phyloP scores from a whole-genome alignment of 2,888 invertebrate species.

The Kryphioiulus occultus region DNA sequence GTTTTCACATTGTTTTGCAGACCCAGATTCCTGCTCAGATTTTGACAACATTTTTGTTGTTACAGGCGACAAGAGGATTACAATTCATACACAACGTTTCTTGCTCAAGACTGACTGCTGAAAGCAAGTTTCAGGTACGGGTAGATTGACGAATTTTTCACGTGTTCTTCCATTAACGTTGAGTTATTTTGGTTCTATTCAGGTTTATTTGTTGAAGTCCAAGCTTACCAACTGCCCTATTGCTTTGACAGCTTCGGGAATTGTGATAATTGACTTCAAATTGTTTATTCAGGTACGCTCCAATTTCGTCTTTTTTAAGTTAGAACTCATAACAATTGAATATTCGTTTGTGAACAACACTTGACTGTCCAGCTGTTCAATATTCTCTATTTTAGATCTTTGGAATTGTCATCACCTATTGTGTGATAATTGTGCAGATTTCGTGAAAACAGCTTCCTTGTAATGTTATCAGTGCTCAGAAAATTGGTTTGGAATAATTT shows the following conservation, averaged over 20 bases:
- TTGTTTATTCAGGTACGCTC: background rate
- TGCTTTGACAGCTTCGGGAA: background rate
- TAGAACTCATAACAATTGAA: no score
- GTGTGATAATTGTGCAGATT: background rate
- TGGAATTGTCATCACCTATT: background rate
- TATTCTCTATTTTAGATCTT: background rate
- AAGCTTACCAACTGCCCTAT: background rate
- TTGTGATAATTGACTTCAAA: background rate
- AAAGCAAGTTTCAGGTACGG: background rate
- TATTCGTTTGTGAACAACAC: no score
- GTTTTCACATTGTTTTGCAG: background rate
- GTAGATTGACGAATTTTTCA: background rate
- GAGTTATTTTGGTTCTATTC: background rate
- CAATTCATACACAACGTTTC: background rate
- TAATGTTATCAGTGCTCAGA: no score
- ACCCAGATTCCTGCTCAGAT: background rate
- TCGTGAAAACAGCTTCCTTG: background rate
- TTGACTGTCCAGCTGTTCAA: no score
- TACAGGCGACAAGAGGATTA: background rate
- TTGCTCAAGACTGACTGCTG: background rate
- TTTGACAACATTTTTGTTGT: background rate
- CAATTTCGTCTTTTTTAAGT: background rate
- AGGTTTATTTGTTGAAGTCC: background rate
- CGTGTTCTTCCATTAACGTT: background rate
- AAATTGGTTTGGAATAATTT: no score